Base-by-base conservation (phyloP, 2,797 vertebrate genomes). In the Todus mexicanus region DNA sequence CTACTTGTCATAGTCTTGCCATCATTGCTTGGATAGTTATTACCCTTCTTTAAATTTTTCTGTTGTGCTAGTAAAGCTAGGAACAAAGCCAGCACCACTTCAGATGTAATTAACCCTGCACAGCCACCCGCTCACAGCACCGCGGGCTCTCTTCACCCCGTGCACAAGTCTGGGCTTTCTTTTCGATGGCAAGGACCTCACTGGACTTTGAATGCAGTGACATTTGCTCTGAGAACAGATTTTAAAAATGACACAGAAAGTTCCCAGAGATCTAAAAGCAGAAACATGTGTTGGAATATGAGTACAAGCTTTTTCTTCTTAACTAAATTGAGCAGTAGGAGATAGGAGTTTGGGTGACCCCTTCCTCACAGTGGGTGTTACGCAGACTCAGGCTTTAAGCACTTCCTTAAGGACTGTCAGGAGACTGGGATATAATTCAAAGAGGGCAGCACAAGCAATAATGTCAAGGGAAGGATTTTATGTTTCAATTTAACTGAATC, bases 271-370 rank as follows among this genome's bases (percentile, higher is more conserved):
- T 59, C n/a, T 48, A 48, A 95, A 94, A 97, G 92, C 94, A 97
- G 94, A 97, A 97, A 91, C 95, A 96, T 93, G 94, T 96, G 96
- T 93, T 83, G 89, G 92, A 89, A 84, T 33, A 60, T 66, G 65
- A 89, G 81, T 63, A 47, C 29, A 6, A 42, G 64, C 54, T 84
- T 83, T 95, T 96, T 93, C 59, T 84, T 83, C 79, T 84, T 63
- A 94, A 84, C 31, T 76, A 80, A 50, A 92, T 71, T 38, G 72
- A 92, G 87, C 73, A 45, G 80, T 83, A 66, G 93, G 94, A 78
- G 87, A 95, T 83, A 74, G 45, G 69, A 63, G 57, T 71, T 92
- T 85, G 90, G 57, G 68, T 73, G 92, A 92, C 70, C 96, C 87
- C 40, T 84, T 80, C 83, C 71, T 95, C 95, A 45, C 87, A 53